Evolutionary conservation across 2,888 invertebrate species (phyloP), one percentile per base, ranked within the genome.

Genomic region (Athalia rosae): DNA sequence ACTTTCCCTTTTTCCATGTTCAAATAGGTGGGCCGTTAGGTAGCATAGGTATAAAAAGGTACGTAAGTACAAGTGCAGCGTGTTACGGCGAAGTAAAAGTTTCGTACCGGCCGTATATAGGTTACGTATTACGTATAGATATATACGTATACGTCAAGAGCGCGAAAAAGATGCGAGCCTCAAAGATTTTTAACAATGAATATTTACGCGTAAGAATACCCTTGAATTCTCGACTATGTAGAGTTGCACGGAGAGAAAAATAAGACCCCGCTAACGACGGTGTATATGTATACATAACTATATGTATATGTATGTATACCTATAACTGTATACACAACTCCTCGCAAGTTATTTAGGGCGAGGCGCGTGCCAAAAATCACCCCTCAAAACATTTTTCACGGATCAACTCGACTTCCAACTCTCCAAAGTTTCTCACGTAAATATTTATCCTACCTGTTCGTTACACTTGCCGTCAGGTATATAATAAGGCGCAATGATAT

Each of bases 1-100:
- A 56, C 77, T 77, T 77, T 77, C 77, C 63, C 77, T 77, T 66
- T 76, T 63, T 66, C 76, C 76, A 43, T 62, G 64, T 56, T 64
- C 76, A 76, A 76, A 53, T 64, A 45, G 64, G 76, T 8, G 41
- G 9, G 45, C 66, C 7, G 8, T 66, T 8, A 8, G 47, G 13
- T 61, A 28, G 28, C 28, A 28, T 28, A 28, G 28, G 28, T 28
- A 3, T 50, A 50, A 7, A 50, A 9, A 50, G 8, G 11, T 59
- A 59, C 13, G 13, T n/a, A 13, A 8, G 59, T n/a, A 11, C 59
- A 6, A 13, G 45, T 28, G 74, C 28, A 13, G 4, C 11, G 8
- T 3, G 53, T n/a, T 53, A n/a, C 53, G 50, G 41, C 53, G 53
- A 67, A 67, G 67, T 67, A 67, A 67, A 53, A 67, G 41, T 67